Evolutionary conservation across 1,140 invertebrate genomes (phyloP), one percentile per base, ranked within the genome.

Genomic region (Sipha flava): DNA sequence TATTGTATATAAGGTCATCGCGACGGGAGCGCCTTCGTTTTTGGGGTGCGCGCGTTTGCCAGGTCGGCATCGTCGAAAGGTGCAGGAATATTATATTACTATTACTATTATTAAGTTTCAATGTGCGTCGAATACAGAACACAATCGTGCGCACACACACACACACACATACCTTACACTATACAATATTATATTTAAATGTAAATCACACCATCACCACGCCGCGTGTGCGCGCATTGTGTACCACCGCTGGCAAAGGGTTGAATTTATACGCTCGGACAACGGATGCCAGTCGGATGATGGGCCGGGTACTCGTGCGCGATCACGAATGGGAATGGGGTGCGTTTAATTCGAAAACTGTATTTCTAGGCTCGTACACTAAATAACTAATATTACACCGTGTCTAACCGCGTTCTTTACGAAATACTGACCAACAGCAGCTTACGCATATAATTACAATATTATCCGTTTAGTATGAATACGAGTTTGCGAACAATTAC

Each of bases 71-170:
- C n/a, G n/a, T 21, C 34, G 7, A 66, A 66, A 66, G 62, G 62
- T 66, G 62, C n/a, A 40, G 31, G 1, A 31, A n/a, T 66, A 66
- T 66, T 23, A 23, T 66, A 66, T 66, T 23, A 66, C 43, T 66
- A 64, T 64, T 64, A 31, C 59, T 40, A n/a, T n/a, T n/a, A n/a
- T n/a, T n/a, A n/a, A n/a, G n/a, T 66, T 66, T 66, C 64, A 40
- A 26, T 21, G 37, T 5, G 21, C 14, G 64, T 26, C n/a, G 21
- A 66, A 43, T 23, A 14, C 64, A 43, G 64, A 66, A n/a, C n/a
- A n/a, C n/a, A n/a, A n/a, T n/a, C n/a, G n/a, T 10, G 31, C 59
- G 18, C 16, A 16, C 57, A 18, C 18, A 62, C 7, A 18, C 16
- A 62, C n/a, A 62, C 1, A 18, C 5, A 45, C 18, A 43, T 40